Base-by-base conservation (phyloP, 2,113 vertebrate species). In the Chloropsis cyanopogon region DNA sequence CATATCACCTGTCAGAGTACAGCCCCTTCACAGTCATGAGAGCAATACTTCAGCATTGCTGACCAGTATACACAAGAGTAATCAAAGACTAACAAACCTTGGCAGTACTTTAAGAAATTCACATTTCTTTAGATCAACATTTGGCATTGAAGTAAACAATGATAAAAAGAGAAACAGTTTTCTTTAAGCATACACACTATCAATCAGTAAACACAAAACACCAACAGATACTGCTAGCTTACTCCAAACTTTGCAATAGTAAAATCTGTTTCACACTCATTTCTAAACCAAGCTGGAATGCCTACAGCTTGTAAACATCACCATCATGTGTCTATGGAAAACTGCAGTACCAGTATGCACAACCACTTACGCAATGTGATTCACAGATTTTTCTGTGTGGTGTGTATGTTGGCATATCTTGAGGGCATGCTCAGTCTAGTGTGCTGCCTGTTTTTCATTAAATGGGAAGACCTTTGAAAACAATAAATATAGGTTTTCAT, bases 381-480 rank as follows among this genome's bases (percentile, higher is more conserved):
- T 84, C 96, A 95, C 84, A 94, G 78, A 85, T 95, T 92, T 94
- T 86, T 80, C 70, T 53, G 68, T 93, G 61, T 87, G 65, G 87
- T 79, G 39, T 82, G 29, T 89, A 92, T 18, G 15, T 69, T 97
- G 96, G 96, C 92, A 84, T 93, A 79, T 57, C 84, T 85, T 49
- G 26, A 75, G 70, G 90, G 93, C 96, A 86, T 82, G 95, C 52
- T n/a, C 65, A 75, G 92, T 96, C 96, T 97, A 87, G 92, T 71
- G 39, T 33, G 52, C 61, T 61, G 71, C 59, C 66, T 81, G 63
- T 54, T 95, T 86, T 75, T 96, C 94, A 96, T 96, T 93, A 94
- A 94, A 92, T 49, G 54, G 44, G 24, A 93, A 95, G 46, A 88
- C 47, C 50, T 91, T 70, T 57, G 14, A 31, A 70, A 82, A 92